A percentile compares a stretch with the other conserved stretches of the same genome.
These are phyloP conservation scores for Grapholita molesta DNA, from an alignment of 1,140 invertebrate genomes.

Conservation along the genomic window DNA sequence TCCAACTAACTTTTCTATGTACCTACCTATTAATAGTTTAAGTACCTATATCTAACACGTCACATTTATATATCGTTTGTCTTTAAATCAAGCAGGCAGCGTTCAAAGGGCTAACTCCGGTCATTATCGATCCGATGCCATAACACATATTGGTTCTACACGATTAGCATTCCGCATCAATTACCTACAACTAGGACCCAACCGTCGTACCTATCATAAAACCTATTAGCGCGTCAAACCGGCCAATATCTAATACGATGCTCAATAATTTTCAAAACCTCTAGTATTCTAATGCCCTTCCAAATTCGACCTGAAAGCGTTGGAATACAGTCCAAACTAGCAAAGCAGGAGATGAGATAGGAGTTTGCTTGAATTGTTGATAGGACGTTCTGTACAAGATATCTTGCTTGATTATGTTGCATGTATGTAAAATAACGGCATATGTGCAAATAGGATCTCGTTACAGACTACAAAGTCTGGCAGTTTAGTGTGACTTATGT, in stretches of 20 bases:
- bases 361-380: conserved; percentile 18
- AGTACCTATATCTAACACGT: too few relatives aligned
- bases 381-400: conserved; percentile 40
- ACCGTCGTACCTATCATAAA: conserved; percentile 17
- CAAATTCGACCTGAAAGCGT: not conserved
- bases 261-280: not conserved
- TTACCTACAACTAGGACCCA: not conserved
- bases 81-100: too few relatives aligned
- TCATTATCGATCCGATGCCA: not conserved
- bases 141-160: not conserved
- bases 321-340: not conserved
- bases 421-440: too few relatives aligned
- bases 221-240: conserved; percentile 34
- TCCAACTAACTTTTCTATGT: too few relatives aligned
- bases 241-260: conserved; percentile 40
- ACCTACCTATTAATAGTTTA: too few relatives aligned
- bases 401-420: conserved; percentile 35
- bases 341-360: not conserved
- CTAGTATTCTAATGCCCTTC: not conserved
- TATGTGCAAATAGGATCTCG: not conserved
- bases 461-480: too few relatives aligned
- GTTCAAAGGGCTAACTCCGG: not conserved
- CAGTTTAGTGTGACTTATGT: too few relatives aligned
- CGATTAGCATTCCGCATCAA: conserved; percentile 16
- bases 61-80: too few relatives aligned